Percentiles rank a stretch among this genome's conserved stretches.
phyloP scores from a whole-genome alignment of 2,888 invertebrate genomes.

The Pharmacophagus antenor region DNA sequence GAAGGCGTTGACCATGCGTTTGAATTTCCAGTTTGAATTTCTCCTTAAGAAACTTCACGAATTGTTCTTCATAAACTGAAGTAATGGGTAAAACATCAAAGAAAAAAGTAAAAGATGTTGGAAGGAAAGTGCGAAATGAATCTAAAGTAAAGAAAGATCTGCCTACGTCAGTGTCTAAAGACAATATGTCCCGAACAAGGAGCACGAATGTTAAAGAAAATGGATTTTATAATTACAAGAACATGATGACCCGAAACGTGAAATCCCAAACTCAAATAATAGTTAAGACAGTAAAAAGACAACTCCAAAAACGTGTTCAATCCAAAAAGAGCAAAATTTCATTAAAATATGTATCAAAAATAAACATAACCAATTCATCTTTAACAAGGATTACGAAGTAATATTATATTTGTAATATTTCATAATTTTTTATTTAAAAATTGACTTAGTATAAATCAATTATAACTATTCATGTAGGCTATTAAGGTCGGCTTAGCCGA shows the following conservation, averaged over 20 bases:
- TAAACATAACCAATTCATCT: background rate
- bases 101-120: slow-evolving; percentile 40
- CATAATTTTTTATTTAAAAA: background rate
- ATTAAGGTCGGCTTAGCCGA: background rate
- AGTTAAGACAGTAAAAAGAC: slow-evolving; percentile 40
- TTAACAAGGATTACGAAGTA: background rate
- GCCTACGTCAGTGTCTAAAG: slow-evolving; percentile 26
- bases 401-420: slow-evolving; percentile 1
- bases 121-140: slow-evolving; percentile 39
- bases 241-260: slow-evolving; percentile 52
- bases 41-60: slow-evolving; percentile 20
- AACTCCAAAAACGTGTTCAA: slow-evolving; percentile 43
- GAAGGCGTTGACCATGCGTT: slow-evolving; percentile 21
- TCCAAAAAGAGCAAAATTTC: slow-evolving; percentile 45
- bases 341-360: slow-evolving; percentile 35
- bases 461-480: background rate
- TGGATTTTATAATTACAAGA: slow-evolving; percentile 58
- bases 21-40: slow-evolving; percentile 11
- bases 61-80: slow-evolving; percentile 29
- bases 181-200: slow-evolving; percentile 42
- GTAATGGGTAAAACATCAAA: slow-evolving; percentile 47
- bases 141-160: slow-evolving; percentile 37
- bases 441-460: background rate
- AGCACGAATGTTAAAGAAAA: slow-evolving; percentile 50
- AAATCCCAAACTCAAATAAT: slow-evolving; percentile 40